Evolutionary conservation across 2,797 vertebrate species (phyloP).

Genomic region (Phoxinus dragarum): DNA sequence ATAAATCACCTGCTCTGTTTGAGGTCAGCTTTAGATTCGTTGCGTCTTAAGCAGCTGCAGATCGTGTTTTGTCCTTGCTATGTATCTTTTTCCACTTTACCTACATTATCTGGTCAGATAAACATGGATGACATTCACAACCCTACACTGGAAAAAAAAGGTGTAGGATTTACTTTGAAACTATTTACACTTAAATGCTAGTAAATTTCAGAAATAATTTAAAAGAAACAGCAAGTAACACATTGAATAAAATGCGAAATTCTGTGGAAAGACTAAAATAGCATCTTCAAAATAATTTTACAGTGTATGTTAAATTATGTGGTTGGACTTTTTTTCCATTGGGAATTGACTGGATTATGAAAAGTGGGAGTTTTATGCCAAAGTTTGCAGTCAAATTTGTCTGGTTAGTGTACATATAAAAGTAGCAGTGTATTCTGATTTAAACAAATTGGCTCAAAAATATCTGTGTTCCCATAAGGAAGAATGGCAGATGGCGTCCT

Average conservation of each 20-base stretch:
- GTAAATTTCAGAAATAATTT: neutral
- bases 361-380: neutral
- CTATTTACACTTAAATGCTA: neutral
- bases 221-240: neutral
- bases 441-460: neutral
- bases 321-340: neutral
- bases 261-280: neutral
- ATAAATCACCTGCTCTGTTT: conserved; percentile 30
- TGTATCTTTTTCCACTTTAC: neutral
- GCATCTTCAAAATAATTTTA: neutral
- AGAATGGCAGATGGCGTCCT: neutral
- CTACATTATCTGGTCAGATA: neutral
- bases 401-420: neutral
- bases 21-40: neutral
- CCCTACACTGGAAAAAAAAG: too few species aligned
- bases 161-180: neutral
- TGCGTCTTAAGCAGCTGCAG: conserved; percentile 22
- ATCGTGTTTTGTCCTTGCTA: neutral
- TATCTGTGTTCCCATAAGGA: neutral
- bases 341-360: neutral
- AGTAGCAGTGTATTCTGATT: neutral
- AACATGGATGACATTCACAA: neutral
- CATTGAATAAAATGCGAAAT: neutral
- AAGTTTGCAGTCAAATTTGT: neutral
- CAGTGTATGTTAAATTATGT: neutral